Conservation (phyloP, 2,888 invertebrate species). For the Encarsia formosa region DNA sequence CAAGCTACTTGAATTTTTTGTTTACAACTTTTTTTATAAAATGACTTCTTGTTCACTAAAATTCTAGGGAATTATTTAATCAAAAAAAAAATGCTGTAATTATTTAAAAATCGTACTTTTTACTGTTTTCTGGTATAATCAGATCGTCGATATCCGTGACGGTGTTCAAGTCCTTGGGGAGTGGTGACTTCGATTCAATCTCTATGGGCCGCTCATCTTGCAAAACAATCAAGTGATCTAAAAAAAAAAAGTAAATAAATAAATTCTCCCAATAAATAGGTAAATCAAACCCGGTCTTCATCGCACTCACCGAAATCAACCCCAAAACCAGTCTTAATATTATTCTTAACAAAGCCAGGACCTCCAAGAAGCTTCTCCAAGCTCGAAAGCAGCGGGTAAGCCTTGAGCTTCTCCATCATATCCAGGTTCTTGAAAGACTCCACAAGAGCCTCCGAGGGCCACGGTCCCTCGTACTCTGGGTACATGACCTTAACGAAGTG, state of each 20-base stretch:
- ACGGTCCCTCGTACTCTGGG: slow-evolving; percentile 49
- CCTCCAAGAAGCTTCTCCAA: slow-evolving; percentile 60
- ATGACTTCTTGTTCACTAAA: no score
- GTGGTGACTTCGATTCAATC: slow-evolving; percentile 37
- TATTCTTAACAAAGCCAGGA: slow-evolving; percentile 54
- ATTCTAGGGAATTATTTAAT: no score
- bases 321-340: slow-evolving; percentile 56
- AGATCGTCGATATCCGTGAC: slow-evolving; percentile 9
- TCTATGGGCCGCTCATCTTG: slow-evolving; percentile 55
- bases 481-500: slow-evolving; percentile 56
- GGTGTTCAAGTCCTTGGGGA: neutral
- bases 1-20: no score
- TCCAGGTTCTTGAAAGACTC: slow-evolving; percentile 43
- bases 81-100: no score
- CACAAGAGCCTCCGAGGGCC: slow-evolving; percentile 51
- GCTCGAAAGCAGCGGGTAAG: slow-evolving; percentile 50
- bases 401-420: slow-evolving; percentile 14
- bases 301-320: slow-evolving; percentile 56
- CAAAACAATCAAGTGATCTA: slow-evolving; percentile 57
- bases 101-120: slow-evolving; percentile 14
- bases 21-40: no score
- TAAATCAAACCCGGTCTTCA: slow-evolving; percentile 57
- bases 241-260: slow-evolving; percentile 11
- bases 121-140: slow-evolving; percentile 2
- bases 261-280: slow-evolving; percentile 53